A percentile compares a stretch with the other conserved stretches of the same genome.
Evolutionary conservation across 2,888 invertebrate genomes (phyloP).

Genomic region (Hirudinaria manillensis): DNA sequence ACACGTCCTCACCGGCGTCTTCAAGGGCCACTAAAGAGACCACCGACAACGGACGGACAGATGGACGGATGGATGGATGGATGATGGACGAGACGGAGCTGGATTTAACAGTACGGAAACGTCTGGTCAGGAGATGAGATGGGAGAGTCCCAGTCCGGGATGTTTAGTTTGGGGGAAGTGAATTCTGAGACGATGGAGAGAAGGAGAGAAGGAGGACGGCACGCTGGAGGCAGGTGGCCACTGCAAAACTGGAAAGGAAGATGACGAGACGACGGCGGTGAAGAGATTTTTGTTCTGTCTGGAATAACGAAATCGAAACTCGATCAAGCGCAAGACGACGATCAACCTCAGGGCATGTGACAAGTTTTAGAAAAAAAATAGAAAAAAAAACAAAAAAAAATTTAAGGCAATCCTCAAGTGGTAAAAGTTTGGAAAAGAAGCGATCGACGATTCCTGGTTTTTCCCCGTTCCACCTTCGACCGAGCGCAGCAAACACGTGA

Average conservation of each 20-base stretch:
- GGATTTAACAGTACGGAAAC: no score
- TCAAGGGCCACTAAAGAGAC: background rate
- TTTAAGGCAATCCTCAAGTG: background rate
- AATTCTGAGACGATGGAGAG: no score
- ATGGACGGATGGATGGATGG: background rate
- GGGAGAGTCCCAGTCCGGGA: no score
- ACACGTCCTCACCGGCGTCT: background rate
- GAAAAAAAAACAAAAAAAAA: constrained; percentile 6
- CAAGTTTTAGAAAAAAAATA: background rate
- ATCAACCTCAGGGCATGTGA: constrained; percentile 11
- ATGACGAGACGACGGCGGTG: background rate
- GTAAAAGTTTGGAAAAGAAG: background rate
- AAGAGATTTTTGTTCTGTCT: background rate
- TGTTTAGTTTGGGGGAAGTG: no score
- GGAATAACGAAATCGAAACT: background rate
- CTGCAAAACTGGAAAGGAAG: background rate
- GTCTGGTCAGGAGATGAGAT: no score
- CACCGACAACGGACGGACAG: background rate
- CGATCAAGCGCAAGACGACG: background rate
- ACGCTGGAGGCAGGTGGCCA: no score
- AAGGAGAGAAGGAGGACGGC: no score
- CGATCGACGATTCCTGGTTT: constrained; percentile 9
- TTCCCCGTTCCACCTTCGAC: constrained; percentile 6
- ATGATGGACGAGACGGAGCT: no score
- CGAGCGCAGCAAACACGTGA: constrained; percentile 14